Percentiles rank a stretch among this genome's conserved stretches.
phyloP scores from a whole-genome alignment of 2,888 invertebrate species.

The Trachelus tabidus region DNA sequence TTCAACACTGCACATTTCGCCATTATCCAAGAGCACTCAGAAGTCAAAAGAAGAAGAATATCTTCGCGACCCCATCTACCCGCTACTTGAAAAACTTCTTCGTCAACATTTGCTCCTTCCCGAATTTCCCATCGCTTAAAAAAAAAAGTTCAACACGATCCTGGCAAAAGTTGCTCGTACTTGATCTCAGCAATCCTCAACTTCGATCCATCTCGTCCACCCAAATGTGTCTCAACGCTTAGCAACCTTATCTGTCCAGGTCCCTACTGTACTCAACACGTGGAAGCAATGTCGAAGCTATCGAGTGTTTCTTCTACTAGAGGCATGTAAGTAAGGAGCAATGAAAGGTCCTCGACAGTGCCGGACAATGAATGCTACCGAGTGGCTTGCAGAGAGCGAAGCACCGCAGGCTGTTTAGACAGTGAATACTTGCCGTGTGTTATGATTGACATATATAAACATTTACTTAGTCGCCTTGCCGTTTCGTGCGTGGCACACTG shows the following conservation, averaged over 20 bases:
- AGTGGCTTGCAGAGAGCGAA: slow-evolving; percentile 30
- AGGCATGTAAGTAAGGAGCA: slow-evolving; percentile 32
- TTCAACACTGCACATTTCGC: slow-evolving; percentile 36
- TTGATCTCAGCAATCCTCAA: too few species aligned
- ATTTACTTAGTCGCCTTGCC: slow-evolving; percentile 53
- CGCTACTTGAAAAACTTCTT: too few species aligned
- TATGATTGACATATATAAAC: slow-evolving; percentile 55
- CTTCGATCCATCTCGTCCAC: too few species aligned
- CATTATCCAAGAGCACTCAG: slow-evolving; percentile 17
- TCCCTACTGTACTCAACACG: too few species aligned
- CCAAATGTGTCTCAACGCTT: too few species aligned
- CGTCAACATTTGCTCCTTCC: too few species aligned
- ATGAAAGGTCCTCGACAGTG: slow-evolving; percentile 36
- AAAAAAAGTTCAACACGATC: too few species aligned
- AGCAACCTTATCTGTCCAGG: too few species aligned
- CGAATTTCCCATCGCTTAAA: too few species aligned
- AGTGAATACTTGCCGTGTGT: slow-evolving; percentile 45
- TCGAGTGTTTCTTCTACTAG: slow-evolving; percentile 34
- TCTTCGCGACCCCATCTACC: not conserved
- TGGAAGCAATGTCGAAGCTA: slow-evolving; percentile 20
- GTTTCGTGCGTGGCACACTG: slow-evolving; percentile 28
- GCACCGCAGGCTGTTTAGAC: slow-evolving; percentile 47
- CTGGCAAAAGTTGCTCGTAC: too few species aligned
- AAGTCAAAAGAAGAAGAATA: not conserved
- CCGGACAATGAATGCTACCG: slow-evolving; percentile 36